These are phyloP conservation scores for Rhea pennata DNA, from an alignment of 2,113 vertebrate species.

Conservation along the genomic window DNA sequence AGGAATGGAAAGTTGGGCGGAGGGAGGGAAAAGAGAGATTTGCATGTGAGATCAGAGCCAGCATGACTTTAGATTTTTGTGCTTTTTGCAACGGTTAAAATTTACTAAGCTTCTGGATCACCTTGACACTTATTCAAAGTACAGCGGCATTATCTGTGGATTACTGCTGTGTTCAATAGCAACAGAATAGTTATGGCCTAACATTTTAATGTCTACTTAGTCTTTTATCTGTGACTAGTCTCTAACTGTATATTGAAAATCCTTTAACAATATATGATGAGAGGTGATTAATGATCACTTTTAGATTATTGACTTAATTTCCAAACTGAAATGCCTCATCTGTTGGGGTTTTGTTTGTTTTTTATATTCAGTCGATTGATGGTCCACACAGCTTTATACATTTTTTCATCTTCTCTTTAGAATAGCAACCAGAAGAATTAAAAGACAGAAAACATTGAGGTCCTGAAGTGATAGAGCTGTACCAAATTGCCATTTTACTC, in stretches of 20 bases:
- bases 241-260: not conserved
- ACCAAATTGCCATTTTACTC: not conserved
- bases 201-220: not conserved
- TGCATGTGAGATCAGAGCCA: fast-evolving
- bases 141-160: not conserved
- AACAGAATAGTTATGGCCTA: not conserved
- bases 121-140: not conserved
- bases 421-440: not conserved
- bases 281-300: not conserved
- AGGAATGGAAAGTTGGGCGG: not conserved
- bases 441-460: not conserved
- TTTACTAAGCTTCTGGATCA: not conserved
- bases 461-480: not conserved
- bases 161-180: not conserved
- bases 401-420: not conserved
- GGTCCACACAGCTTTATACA: not conserved
- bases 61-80: not conserved
- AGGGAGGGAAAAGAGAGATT: not conserved
- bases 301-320: not conserved
- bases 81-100: not conserved
- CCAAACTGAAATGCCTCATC: not conserved
- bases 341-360: not conserved
- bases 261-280: not conserved
- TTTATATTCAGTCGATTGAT: not conserved
- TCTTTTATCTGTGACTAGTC: constrained; percentile 30